Evolutionary conservation across 2,888 invertebrate species (phyloP), one percentile per base, ranked within the genome.

Genomic region (Gortyna flavago): DNA sequence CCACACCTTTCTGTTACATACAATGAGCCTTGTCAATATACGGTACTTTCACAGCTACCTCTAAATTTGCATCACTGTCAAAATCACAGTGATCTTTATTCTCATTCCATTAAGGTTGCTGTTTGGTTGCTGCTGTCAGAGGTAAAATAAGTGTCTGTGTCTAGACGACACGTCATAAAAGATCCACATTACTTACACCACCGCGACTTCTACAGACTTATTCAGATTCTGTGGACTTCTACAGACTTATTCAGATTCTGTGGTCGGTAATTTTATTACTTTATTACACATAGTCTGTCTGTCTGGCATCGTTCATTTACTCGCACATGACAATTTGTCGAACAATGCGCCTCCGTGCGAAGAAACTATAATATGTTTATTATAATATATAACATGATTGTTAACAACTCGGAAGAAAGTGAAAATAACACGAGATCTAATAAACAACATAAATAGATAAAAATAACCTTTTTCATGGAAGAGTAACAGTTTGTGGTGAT

Each of bases 291-390:
- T 32, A 76, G 65, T 48, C 25, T 66, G 61, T 65, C 44, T 66
- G 64, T 38, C 71, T 66, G 38, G 62, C 79, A 70, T 70, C 64
- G 76, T 79, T 82, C 74, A 75, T 79, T 84, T 81, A 73, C 79
- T 75, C 61, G 54, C 38, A 59, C 54, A 76, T 69, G 59, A 79
- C 76, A 82, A 67, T 83, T 85, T 79, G 76, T 79, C 59, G 54
- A 82, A 79, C 82, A 84, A 85, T 82, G 73, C 72, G 70, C 54
- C 70, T 82, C n/a, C 78, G 81, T 75, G 81, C 78, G 78, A 72
- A 75, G 44, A 51, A 70, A 78, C 71, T 59, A 72, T 21, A 41
- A 41, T 41, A 32, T 74, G 57, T 67, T 68, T 18, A 44, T 13
- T 71, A n/a, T 32, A 59, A 35, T 35, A 51, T 44, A 71, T 38